Evolutionary conservation across 1,140 invertebrate species (phyloP).

Genomic region (Thaumetopoea pityocampa): DNA sequence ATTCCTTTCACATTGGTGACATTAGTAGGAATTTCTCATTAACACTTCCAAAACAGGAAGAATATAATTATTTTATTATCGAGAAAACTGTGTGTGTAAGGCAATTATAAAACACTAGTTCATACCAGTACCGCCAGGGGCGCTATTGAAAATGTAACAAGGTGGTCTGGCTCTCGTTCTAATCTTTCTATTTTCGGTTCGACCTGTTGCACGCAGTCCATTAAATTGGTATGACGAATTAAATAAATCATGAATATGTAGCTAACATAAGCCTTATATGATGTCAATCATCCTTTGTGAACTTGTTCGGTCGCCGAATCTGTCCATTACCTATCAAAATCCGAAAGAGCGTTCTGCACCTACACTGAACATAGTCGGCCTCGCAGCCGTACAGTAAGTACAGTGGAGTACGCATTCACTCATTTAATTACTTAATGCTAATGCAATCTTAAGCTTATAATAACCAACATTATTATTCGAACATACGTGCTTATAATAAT

Average conservation of each 20-base stretch:
- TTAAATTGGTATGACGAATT: constrained; percentile 39
- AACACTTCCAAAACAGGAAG: too few relatives aligned
- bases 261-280: constrained; percentile 36
- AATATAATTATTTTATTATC: too few relatives aligned
- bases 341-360: not conserved
- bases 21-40: too few relatives aligned
- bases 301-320: not conserved
- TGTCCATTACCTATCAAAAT: not conserved
- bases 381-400: too few relatives aligned
- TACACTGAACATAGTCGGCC: too few relatives aligned
- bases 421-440: too few relatives aligned
- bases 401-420: too few relatives aligned
- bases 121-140: constrained; percentile 1
- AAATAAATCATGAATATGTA: constrained; percentile 45
- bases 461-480: too few relatives aligned
- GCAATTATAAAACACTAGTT: constrained; percentile 9
- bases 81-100: constrained; percentile 3
- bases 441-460: too few relatives aligned
- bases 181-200: constrained; percentile 48
- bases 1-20: too few relatives aligned
- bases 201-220: constrained; percentile 22
- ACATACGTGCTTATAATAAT: too few relatives aligned
- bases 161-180: constrained; percentile 33
- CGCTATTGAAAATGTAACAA: constrained; percentile 34
- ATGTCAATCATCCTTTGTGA: constrained; percentile 39